phyloP scores from a whole-genome alignment of 2,797 vertebrate genomes.

The Tiaroga cobitis region DNA sequence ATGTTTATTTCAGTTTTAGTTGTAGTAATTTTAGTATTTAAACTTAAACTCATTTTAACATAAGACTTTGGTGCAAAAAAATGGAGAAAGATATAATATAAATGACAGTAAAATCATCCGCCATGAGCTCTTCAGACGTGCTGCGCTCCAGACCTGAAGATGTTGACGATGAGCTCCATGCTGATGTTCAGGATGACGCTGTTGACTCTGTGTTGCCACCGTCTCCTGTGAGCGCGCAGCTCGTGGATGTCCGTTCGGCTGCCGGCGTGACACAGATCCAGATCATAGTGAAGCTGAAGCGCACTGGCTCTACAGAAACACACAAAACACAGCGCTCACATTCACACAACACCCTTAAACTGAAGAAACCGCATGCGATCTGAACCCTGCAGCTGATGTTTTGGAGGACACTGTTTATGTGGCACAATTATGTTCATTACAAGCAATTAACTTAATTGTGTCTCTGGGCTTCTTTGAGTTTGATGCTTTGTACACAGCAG shows the following conservation, averaged over 20 bases:
- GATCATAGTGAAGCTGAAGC: constrained; percentile 89
- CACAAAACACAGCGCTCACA: background rate
- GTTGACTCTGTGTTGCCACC: constrained; percentile 90
- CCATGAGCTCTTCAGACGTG: background rate
- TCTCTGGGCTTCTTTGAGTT: background rate
- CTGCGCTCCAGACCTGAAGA: constrained; percentile 83
- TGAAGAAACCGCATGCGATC: background rate
- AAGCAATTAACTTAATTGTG: background rate
- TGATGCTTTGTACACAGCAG: constrained; percentile 1
- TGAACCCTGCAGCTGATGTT: background rate
- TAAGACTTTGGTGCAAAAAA: background rate
- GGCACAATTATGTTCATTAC: background rate
- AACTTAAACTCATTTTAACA: accelerated
- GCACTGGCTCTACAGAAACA: constrained; percentile 70
- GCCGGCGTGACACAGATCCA: constrained; percentile 83
- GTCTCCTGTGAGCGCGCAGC: constrained; percentile 75
- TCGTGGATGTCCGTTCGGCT: constrained; percentile 79
- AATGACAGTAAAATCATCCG: background rate
- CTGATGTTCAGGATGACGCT: constrained; percentile 82
- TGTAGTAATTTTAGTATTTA: background rate
- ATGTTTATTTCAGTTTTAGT: background rate
- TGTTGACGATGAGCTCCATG: constrained; percentile 89
- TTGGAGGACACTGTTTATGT: background rate
- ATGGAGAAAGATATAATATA: background rate
- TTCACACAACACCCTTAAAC: background rate